Percentiles rank a stretch among this genome's conserved stretches.
These are phyloP conservation scores for Drosophila anomalipes DNA, from an alignment of 2,888 invertebrate genomes.

Conservation along the genomic window DNA sequence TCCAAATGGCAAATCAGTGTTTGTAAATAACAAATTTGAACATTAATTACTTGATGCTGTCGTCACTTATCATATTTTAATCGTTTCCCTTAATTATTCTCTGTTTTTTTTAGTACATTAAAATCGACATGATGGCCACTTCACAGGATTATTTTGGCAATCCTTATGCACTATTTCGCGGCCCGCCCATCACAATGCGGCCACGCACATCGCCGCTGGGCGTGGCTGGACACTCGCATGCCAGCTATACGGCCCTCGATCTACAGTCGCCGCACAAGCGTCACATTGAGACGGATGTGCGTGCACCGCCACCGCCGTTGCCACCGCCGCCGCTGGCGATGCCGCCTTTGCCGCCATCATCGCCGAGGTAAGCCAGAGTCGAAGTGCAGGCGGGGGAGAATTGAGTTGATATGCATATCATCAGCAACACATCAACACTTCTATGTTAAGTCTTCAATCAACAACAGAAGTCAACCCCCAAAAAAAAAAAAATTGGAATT, in stretches of 20 bases:
- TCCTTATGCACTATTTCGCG: conserved; percentile 84
- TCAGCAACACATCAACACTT: conserved; percentile 71
- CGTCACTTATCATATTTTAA: background rate
- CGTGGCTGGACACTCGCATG: conserved; percentile 70
- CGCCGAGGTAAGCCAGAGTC: conserved; percentile 83
- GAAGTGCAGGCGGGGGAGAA: conserved; percentile 39
- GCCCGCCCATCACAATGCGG: conserved; percentile 83
- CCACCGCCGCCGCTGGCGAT: conserved; percentile 78
- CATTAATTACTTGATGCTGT: background rate
- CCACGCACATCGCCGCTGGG: conserved; percentile 82
- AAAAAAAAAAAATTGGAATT: conserved; percentile 35
- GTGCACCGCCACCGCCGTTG: conserved; percentile 80
- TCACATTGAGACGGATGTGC: conserved; percentile 80
- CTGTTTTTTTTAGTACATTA: conserved; percentile 38
- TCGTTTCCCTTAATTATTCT: conserved; percentile 23
- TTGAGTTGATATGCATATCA: conserved; percentile 57
- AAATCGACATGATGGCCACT: conserved; percentile 83
- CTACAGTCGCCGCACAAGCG: conserved; percentile 84
- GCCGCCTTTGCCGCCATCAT: conserved; percentile 77
- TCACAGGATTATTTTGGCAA: conserved; percentile 85
- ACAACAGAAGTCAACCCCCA: conserved; percentile 51
- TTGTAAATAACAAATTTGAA: background rate
- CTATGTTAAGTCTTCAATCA: conserved; percentile 83
- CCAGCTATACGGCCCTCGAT: conserved; percentile 75
- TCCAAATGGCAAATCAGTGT: background rate